A percentile compares a stretch with the other conserved stretches of the same genome.
Evolutionary conservation across 2,888 invertebrate species (phyloP).

Genomic region (Noctua janthina): DNA sequence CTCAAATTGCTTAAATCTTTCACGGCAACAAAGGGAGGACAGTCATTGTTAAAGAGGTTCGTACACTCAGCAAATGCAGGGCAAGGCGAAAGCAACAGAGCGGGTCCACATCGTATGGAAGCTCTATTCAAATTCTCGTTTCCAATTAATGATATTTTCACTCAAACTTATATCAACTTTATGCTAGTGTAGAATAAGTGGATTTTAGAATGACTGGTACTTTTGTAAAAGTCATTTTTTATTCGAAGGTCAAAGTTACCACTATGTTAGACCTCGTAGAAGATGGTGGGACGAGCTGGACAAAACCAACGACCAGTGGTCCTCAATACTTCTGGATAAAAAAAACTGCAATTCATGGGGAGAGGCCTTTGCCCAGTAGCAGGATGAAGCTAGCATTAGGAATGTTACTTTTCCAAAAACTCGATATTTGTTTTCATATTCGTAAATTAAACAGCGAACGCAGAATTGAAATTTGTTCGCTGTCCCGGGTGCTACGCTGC

Average conservation of each 20-base stretch:
- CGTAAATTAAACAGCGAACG: neutral
- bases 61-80: constrained; percentile 32
- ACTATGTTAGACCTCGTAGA: neutral
- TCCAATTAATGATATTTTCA: neutral
- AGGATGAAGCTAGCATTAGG: neutral
- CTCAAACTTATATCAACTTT: neutral
- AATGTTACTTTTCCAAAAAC: neutral
- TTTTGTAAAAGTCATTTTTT: neutral
- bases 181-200: neutral
- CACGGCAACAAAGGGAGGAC: constrained; percentile 59
- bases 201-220: neutral
- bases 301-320: neutral
- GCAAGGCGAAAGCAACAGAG: constrained; percentile 12
- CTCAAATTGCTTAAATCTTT: constrained; percentile 67
- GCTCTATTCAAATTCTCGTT: neutral
- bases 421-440: neutral
- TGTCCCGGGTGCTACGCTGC: constrained; percentile 33
- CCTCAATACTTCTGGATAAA: neutral
- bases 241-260: neutral
- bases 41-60: constrained; percentile 58
- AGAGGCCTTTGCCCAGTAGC: neutral
- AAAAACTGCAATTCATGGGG: neutral
- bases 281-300: neutral
- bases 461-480: neutral
- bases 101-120: neutral